phyloP scores from a whole-genome alignment of 2,888 invertebrate genomes.

The Xestoiulus laeticollis region DNA sequence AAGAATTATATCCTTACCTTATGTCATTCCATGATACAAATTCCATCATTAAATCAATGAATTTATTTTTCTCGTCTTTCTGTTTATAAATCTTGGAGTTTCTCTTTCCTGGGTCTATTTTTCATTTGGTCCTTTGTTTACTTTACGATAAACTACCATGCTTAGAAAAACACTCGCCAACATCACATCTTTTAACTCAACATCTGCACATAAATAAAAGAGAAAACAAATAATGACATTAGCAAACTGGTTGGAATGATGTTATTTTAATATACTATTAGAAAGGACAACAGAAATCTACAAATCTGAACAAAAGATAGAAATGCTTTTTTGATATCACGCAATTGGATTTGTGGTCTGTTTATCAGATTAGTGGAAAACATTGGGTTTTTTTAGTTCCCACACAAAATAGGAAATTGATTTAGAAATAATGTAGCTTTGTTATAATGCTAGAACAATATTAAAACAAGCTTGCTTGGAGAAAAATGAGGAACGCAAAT shows the following conservation, averaged over 20 bases:
- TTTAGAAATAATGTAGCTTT: neutral
- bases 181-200: neutral
- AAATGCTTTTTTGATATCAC: neutral
- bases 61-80: neutral
- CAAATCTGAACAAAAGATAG: neutral
- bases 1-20: neutral
- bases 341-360: neutral
- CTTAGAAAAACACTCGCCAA: neutral
- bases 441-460: neutral
- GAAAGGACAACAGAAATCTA: conserved; percentile 3
- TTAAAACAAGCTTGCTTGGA: neutral
- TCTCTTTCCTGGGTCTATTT: neutral
- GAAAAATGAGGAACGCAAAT: neutral
- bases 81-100: neutral
- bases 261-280: conserved; percentile 16
- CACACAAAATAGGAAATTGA: neutral
- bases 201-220: neutral
- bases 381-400: neutral
- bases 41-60: neutral
- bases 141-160: neutral
- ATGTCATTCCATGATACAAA: neutral
- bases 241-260: neutral
- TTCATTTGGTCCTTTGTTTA: neutral
- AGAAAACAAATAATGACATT: neutral
- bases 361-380: neutral